Conservation (phyloP, 1,140 invertebrate genomes). For the Glossosoma conforme region DNA sequence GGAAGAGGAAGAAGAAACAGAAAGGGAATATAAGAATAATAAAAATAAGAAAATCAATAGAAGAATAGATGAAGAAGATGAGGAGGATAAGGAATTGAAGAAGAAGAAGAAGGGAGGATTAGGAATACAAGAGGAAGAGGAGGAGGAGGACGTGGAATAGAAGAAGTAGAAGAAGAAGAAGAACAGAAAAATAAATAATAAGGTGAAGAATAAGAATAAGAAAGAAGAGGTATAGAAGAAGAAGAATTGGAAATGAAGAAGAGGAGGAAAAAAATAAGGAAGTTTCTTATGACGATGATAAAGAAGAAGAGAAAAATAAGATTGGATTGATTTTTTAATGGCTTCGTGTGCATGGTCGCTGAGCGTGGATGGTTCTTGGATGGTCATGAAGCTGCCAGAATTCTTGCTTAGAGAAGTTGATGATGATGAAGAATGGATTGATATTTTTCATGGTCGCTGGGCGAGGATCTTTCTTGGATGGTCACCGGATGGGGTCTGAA, state of each 20-base stretch:
- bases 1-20: neutral
- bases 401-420: no score
- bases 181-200: neutral
- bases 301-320: no score
- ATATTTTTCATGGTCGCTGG: no score
- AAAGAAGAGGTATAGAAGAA: neutral
- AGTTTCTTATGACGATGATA: no score
- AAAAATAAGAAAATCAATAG: neutral
- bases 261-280: neutral
- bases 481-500: no score
- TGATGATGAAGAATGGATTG: no score
- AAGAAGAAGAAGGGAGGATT: neutral
- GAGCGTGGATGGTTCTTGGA: no score
- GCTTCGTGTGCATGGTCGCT: no score
- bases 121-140: neutral
- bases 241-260: neutral
- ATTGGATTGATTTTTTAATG: no score
- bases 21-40: neutral
- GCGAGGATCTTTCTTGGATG: no score
- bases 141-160: neutral
- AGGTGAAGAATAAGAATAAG: neutral
- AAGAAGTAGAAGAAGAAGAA: neutral
- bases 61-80: neutral
- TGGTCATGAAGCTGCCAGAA: no score
- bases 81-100: neutral